Evolutionary conservation across 64 coral and sea anemone genomes (phyloP), one percentile per base, ranked within the genome.

Genomic region (Stichodactyla helianthus): DNA sequence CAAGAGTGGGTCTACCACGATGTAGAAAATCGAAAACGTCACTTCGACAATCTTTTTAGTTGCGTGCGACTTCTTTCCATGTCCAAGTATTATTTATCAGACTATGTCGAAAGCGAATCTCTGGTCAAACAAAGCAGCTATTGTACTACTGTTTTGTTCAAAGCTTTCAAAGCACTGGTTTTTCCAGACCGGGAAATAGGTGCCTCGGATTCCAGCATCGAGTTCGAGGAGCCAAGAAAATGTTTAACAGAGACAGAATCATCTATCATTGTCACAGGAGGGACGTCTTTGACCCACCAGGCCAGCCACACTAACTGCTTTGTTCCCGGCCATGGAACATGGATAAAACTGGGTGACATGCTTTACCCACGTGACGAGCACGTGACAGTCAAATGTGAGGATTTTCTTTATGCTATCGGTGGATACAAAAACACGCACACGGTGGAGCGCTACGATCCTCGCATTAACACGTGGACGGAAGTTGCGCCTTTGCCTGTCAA

Each of bases 371-470:
- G 82, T 22, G 71, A 86, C 20, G 67, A 79, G 15, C 82, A 91
- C 52, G 83, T 79, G 53, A 63, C 82, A 51, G 89, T 91, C 25
- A 44, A 20, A n/a, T 91, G 89, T 54, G 68, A 62, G 52, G 54
- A 61, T 28, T 91, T 79, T 11, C 10, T 85, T 58, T 91, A 91
- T 7, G 53, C 60, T 51, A 79, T 91, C 25, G 84, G 89, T 23
- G 83, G 84, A 19, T 58, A 85, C 51, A 71, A 77, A 12, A 55
- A 55, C 1, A 51, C 71, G 19, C 55, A 54, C 14, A 51, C 53
- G 15, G 89, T 91, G 27, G 83, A 91, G 52, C 19, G 89, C 5
- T 91, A 86, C 51, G 89, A 91, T 57, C 83, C 83, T 17, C 82
- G 74, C 44, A 62, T 60, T 7, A 79, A 91, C 57, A 61, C 53